These are phyloP conservation scores for Drosophila gaucha DNA, from an alignment of 2,888 invertebrate species.

Conservation along the genomic window DNA sequence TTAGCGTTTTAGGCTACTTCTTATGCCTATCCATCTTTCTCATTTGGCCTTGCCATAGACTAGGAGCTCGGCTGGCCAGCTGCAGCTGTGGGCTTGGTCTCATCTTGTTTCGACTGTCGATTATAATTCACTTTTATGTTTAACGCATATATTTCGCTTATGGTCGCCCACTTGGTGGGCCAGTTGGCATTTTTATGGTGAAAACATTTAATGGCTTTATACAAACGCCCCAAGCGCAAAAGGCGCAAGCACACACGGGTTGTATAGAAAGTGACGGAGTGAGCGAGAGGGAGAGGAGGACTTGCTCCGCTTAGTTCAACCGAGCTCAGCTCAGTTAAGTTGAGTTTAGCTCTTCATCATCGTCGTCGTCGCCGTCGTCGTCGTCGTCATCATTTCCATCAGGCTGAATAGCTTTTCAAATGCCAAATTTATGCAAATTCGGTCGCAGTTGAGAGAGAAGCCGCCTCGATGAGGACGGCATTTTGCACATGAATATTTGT, in stretches of 20 bases:
- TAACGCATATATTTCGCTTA: slow-evolving; percentile 34
- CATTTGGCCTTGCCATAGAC: too few species aligned
- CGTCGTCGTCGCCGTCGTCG: slow-evolving; percentile 28
- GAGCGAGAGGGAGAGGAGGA: not conserved
- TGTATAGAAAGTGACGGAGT: not conserved
- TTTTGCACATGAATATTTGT: slow-evolving; percentile 74
- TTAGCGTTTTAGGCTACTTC: not conserved
- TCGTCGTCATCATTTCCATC: slow-evolving; percentile 72
- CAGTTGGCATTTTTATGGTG: slow-evolving; percentile 54
- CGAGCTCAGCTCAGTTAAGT: slow-evolving; percentile 51
- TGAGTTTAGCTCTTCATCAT: slow-evolving; percentile 57
- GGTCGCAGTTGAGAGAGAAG: slow-evolving; percentile 32
- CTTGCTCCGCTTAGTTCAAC: slow-evolving; percentile 17
- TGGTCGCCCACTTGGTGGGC: slow-evolving; percentile 23
- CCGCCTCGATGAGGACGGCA: slow-evolving; percentile 42
- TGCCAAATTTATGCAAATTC: slow-evolving; percentile 80
- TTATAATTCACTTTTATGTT: slow-evolving; percentile 47
- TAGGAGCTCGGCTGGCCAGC: not conserved
- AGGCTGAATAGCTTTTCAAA: slow-evolving; percentile 74
- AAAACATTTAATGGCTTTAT: slow-evolving; percentile 70
- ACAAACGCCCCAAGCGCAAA: slow-evolving; percentile 31
- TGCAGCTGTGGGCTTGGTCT: slow-evolving; percentile 18
- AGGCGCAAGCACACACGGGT: slow-evolving; percentile 4
- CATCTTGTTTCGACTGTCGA: slow-evolving; percentile 33
- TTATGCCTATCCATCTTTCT: not conserved